Conservation (phyloP, 2,113 vertebrate species). For the Brienomyrus brachyistius region DNA sequence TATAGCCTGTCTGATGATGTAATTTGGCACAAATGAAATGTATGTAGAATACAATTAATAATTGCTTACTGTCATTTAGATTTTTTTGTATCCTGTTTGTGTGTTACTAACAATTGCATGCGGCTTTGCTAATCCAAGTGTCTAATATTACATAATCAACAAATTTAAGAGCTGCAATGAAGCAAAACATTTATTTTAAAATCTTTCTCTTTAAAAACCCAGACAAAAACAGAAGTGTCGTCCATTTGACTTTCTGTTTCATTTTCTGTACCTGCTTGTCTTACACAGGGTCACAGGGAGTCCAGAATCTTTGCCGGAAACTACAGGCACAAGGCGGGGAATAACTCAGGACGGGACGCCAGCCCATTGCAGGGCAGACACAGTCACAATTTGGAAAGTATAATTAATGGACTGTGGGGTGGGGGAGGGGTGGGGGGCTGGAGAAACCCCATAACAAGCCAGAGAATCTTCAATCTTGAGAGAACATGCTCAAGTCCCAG, state of each 20-base stretch:
- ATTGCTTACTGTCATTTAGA: background rate
- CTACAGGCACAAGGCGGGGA: background rate
- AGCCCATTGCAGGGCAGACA: background rate
- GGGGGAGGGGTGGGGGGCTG: background rate
- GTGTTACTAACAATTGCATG: background rate
- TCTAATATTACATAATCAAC: background rate
- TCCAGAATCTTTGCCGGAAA: background rate
- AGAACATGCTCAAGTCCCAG: background rate
- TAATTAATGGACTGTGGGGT: background rate
- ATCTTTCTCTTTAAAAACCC: background rate
- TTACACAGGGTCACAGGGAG: background rate
- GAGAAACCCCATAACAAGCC: background rate
- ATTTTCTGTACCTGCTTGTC: background rate
- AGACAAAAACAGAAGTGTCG: background rate
- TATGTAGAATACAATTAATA: background rate
- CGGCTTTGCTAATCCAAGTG: background rate
- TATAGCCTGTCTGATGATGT: background rate
- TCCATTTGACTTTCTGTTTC: background rate
- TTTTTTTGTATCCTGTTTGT: background rate
- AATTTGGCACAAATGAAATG: background rate
- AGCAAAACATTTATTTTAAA: background rate
- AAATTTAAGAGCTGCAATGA: background rate
- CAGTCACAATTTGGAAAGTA: background rate
- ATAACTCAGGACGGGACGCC: background rate
- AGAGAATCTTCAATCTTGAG: too few species aligned